Percentiles rank a stretch among this genome's conserved stretches.
Conservation (phyloP, 2,113 vertebrate species). For the Cyprinodon brontotheroides region DNA sequence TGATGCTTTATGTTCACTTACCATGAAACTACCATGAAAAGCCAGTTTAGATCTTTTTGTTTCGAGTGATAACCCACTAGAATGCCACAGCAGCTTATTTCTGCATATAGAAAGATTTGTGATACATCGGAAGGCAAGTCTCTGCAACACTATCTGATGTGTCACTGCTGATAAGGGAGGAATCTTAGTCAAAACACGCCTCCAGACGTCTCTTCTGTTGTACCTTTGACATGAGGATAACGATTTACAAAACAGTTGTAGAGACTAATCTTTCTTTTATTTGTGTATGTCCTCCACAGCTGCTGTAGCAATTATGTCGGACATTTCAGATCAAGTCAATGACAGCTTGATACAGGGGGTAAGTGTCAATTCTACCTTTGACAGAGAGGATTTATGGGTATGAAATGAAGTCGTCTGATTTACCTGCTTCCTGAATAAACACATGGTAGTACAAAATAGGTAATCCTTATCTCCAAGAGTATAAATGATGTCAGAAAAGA, state of each 20-base stretch:
- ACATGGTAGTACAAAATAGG: background rate
- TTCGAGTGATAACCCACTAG: constrained; percentile 28
- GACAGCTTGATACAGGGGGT: constrained; percentile 91
- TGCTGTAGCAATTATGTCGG: constrained; percentile 84
- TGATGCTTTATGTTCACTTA: constrained; percentile 42
- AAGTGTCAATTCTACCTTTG: constrained; percentile 64
- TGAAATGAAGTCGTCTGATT: background rate
- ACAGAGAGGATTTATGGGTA: background rate
- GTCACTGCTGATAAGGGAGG: constrained; percentile 45
- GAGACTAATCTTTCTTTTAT: constrained; percentile 1
- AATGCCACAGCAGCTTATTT: constrained; percentile 21
- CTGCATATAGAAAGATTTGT: constrained; percentile 38
- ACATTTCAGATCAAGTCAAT: constrained; percentile 86
- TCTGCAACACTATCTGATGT: constrained; percentile 39
- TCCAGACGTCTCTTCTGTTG: constrained; percentile 11
- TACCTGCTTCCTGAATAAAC: background rate
- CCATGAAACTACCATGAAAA: constrained; percentile 43
- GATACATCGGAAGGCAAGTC: constrained; percentile 55
- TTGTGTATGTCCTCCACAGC: constrained; percentile 74
- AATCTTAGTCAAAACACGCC: constrained; percentile 10
- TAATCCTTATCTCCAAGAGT: background rate
- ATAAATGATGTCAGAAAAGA: background rate
- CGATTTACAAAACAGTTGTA: constrained; percentile 14
- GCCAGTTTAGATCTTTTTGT: constrained; percentile 57
- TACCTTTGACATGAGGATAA: background rate